phyloP scores from a whole-genome alignment of 2,797 vertebrate genomes.

The Cynodonichthys magdalenae region DNA sequence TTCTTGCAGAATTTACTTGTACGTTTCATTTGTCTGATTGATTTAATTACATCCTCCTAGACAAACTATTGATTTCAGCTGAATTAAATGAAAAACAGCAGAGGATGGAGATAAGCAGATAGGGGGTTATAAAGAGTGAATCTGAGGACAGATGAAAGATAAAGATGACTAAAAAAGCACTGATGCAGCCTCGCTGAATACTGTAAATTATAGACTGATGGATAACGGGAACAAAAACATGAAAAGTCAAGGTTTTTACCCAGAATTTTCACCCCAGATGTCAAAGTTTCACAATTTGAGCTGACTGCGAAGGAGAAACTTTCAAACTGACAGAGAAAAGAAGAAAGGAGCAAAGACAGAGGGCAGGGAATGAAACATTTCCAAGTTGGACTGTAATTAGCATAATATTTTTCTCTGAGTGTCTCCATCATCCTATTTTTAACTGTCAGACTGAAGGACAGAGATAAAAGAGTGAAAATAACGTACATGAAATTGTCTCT shows the following conservation, averaged over 20 bases:
- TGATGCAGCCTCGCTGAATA: constrained; percentile 1
- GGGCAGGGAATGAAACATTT: constrained; percentile 32
- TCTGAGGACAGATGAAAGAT: constrained; percentile 16
- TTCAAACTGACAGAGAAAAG: constrained; percentile 20
- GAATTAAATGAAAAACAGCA: constrained; percentile 1
- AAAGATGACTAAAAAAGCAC: constrained; percentile 5
- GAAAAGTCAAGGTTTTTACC: constrained; percentile 24
- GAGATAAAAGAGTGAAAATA: constrained; percentile 55
- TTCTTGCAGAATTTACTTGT: constrained; percentile 3
- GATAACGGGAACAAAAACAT: constrained; percentile 22
- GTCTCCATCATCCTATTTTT: constrained; percentile 60
- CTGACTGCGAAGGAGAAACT: constrained; percentile 23
- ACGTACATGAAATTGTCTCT: constrained; percentile 47
- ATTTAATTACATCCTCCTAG: constrained; percentile 28
- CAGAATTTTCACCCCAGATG: constrained; percentile 33
- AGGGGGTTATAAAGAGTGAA: background rate
- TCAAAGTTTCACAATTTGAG: constrained; percentile 15
- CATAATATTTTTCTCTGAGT: constrained; percentile 46
- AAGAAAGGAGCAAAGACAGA: constrained; percentile 16
- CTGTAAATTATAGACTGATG: constrained; percentile 24
- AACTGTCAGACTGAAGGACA: constrained; percentile 51
- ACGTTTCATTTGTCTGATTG: constrained; percentile 18
- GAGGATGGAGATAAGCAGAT: constrained; percentile 3
- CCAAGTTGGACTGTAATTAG: constrained; percentile 49
- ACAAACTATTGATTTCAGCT: constrained; percentile 25